Base-by-base conservation (phyloP, 2,888 invertebrate genomes). In the Dolomedes plantarius region DNA sequence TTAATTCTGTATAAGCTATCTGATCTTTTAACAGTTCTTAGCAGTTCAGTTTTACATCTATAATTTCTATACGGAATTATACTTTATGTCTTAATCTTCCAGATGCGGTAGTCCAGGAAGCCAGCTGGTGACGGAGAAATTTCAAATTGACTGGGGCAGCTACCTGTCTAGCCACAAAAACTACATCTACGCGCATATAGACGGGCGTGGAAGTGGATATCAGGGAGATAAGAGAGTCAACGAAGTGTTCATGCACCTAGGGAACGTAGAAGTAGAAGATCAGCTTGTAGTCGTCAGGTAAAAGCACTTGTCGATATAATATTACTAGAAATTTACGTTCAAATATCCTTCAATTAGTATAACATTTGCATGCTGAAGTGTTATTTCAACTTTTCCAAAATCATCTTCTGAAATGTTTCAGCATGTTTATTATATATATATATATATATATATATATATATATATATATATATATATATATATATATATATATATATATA, bases 211-310 rank as follows among this genome's bases (percentile, higher is more conserved):
- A 0, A 95, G 96, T 0, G 95, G 95, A 0, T 95, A 93, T 89
- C 94, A 97, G 89, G 98, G 98, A 0, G 95, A 97, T 89, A 94
- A 94, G 69, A 93, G 96, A 75, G 93, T 96, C 86, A 96, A 97
- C 90, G 94, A 96, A 87, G 93, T 98, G 82, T 98, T 97, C 91
- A 94, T 95, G 89, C 93, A 95, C 75, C 93, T 98, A 13, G 98
- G 98, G 0, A 95, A 96, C 0, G 94, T 97, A 0, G 98, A 99
- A 92, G 95, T 98, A n/a, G 95, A 96, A 9, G 99, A 99, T 92
- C 98, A 98, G 91, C 93, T 90, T 73, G 75, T 68, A 89, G 88
- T 89, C 88, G 88, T 74, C 90, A 95, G 96, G 89, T 88, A 28
- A 27, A n/a, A n/a, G n/a, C n/a, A n/a, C n/a, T n/a, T n/a, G n/a